These are phyloP conservation scores for Petroica traversi DNA, from an alignment of 2,113 vertebrate genomes.

Conservation along the genomic window DNA sequence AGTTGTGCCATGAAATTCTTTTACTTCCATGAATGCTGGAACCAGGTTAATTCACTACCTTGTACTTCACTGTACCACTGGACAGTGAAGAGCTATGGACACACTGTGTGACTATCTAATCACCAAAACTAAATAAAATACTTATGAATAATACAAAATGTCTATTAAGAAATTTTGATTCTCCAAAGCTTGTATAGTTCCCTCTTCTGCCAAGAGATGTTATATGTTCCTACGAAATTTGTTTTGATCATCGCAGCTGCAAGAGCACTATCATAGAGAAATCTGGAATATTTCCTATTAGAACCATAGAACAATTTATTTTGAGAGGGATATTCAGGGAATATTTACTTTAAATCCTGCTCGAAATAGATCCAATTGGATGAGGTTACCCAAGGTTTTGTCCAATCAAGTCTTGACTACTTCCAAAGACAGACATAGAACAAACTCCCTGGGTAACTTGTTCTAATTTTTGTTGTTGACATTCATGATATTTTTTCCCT, in stretches of 20 bases:
- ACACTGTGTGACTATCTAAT: neutral
- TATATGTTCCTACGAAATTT: neutral
- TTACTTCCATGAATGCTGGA: neutral
- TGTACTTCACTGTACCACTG: rapidly evolving
- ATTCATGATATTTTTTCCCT: neutral
- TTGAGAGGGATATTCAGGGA: neutral
- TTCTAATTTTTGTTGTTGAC: neutral
- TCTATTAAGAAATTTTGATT: neutral
- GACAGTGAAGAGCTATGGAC: neutral
- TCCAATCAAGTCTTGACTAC: neutral
- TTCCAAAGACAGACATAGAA: neutral
- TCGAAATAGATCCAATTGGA: neutral
- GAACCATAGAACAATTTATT: neutral
- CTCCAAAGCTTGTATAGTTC: neutral
- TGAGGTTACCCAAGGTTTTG: neutral
- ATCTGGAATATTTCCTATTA: neutral
- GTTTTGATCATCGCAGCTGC: neutral
- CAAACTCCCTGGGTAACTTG: neutral
- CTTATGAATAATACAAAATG: neutral
- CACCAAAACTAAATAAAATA: neutral
- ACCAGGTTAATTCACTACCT: neutral
- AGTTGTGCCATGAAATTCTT: neutral
- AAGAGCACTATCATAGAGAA: neutral
- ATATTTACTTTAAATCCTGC: neutral
- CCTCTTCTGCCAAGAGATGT: neutral